Evolutionary conservation across 2,113 vertebrate genomes (phyloP), one percentile per base, ranked within the genome.

Genomic region (Neodontobutis hainanensis): DNA sequence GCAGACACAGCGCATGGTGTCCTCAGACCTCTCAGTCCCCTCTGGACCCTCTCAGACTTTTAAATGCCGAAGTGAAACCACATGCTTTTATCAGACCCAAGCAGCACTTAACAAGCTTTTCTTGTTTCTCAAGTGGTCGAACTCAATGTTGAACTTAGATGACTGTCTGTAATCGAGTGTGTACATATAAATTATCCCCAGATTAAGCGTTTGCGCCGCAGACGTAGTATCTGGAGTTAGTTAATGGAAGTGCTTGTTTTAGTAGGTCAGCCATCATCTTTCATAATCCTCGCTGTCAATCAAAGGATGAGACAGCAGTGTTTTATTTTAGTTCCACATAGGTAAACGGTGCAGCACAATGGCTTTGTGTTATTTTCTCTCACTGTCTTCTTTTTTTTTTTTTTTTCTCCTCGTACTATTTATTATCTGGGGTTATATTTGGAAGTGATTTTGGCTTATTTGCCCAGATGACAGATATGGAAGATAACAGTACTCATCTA

Each of bases 391-490:
- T 77, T 4, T 5, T 11, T 4, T 68, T 68, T 68, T 68, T 71
- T 56, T 35, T 56, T 49, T 65, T 14, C 52, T 63, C 60, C 19
- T 27, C 19, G 19, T 27, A 27, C 19, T 27, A 27, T 27, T 27
- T 27, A 27, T 27, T 74, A 38, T 16, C 9, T 38, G 55, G 48
- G 55, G 49, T 76, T 71, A 65, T 77, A 83, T 79, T 89, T 80
- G 65, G 69, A 84, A 58, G 64, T 0, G 11, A 59, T 77, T 81
- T 65, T 45, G 58, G 19, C 69, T 73, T 44, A 68, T 70, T 79
- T 69, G 70, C 71, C 64, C 68, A 70, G 71, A 79, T 75, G 79
- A 82, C 70, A 76, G 57, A 73, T 82, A 63, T 55, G 48, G 68
- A 80, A 85, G 73, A 81, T 66, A 34, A 65, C 51, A 61, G 62